phyloP scores from a whole-genome alignment of 2,888 invertebrate genomes.

The Caenorhabditis sp. region DNA sequence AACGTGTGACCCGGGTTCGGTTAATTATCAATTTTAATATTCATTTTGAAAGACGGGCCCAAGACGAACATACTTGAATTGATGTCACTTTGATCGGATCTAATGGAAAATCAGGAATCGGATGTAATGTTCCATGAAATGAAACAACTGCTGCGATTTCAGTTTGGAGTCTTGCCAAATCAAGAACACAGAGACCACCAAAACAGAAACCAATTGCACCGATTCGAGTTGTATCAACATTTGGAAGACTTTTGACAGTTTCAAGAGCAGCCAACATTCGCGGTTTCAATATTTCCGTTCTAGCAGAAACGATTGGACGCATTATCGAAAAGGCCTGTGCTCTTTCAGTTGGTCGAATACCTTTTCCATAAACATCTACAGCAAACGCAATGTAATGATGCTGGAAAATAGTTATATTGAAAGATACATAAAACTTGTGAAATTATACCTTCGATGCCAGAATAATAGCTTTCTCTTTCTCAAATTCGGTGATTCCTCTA shows the following conservation, averaged over 20 bases:
- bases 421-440: slow-evolving; percentile 3
- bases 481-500: slow-evolving; percentile 56
- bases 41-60: too few relatives aligned
- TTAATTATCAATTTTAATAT: too few relatives aligned
- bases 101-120: slow-evolving; percentile 48
- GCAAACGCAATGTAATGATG: slow-evolving; percentile 64
- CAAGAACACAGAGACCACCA: slow-evolving; percentile 64
- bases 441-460: slow-evolving; percentile 44
- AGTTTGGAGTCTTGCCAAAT: slow-evolving; percentile 54
- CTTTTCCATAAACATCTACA: slow-evolving; percentile 66
- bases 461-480: slow-evolving; percentile 52
- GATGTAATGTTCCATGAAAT: slow-evolving; percentile 63
- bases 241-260: slow-evolving; percentile 40
- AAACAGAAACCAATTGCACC: slow-evolving; percentile 65
- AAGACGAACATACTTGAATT: slow-evolving; percentile 43
- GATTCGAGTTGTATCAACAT: slow-evolving; percentile 42
- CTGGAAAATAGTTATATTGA: slow-evolving; percentile 28
- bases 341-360: slow-evolving; percentile 42
- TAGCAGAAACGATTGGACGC: slow-evolving; percentile 46
- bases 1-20: too few relatives aligned
- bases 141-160: slow-evolving; percentile 56
- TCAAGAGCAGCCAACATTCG: slow-evolving; percentile 54
- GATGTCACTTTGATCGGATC: slow-evolving; percentile 39
- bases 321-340: slow-evolving; percentile 52
- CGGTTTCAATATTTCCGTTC: slow-evolving; percentile 46